These are phyloP conservation scores for Chironex yamaguchii DNA, from an alignment of 30 jellyfish, hydroid and myxozoan genomes.

Conservation along the genomic window DNA sequence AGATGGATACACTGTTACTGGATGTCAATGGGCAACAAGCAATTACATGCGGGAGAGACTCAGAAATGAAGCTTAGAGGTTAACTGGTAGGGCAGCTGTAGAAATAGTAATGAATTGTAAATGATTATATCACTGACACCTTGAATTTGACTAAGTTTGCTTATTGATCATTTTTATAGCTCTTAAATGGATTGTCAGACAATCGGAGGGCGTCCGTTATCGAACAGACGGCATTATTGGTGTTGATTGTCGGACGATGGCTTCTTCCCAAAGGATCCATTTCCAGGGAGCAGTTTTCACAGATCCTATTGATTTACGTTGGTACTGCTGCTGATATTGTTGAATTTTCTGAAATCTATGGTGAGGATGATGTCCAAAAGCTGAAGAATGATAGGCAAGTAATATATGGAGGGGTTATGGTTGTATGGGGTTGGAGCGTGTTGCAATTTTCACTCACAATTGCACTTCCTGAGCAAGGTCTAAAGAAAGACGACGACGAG, in stretches of 20 bases:
- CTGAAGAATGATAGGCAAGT: background rate
- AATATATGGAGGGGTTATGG: slow-evolving; percentile 85
- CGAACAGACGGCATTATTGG: slow-evolving; percentile 94
- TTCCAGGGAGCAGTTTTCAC: slow-evolving; percentile 91
- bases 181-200: slow-evolving; percentile 22
- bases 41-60: no score
- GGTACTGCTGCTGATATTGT: slow-evolving; percentile 99
- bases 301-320: slow-evolving; percentile 86
- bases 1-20: no score
- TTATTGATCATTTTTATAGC: slow-evolving; percentile 36
- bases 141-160: background rate
- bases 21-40: no score
- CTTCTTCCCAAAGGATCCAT: slow-evolving; percentile 95
- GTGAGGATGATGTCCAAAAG: slow-evolving; percentile 68
- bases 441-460: slow-evolving; percentile 94
- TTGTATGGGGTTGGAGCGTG: slow-evolving; percentile 94
- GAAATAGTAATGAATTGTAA: no score
- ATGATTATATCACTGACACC: no score
- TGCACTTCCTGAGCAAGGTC: slow-evolving; percentile 95
- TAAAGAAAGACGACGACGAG: slow-evolving; percentile 75
- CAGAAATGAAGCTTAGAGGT: no score
- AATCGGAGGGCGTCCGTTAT: slow-evolving; percentile 70
- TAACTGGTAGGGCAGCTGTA: no score
- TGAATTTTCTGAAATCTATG: slow-evolving; percentile 87
- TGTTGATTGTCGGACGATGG: slow-evolving; percentile 97